Evolutionary conservation across 1,140 invertebrate genomes (phyloP).

Genomic region (Zaprionus kolodkinae): DNA sequence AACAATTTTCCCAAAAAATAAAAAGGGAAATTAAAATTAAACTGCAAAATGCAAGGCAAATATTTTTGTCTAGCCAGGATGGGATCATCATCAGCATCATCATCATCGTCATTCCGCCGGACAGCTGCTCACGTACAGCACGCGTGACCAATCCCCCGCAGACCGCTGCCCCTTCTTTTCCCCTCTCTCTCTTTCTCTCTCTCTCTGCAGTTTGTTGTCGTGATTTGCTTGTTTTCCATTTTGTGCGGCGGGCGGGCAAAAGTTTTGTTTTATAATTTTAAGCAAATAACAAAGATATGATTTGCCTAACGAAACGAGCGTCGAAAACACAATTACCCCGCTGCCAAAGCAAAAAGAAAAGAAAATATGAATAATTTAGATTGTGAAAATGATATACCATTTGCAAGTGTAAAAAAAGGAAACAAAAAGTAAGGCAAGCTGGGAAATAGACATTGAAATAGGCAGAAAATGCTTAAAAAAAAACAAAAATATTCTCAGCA

Average conservation of each 20-base stretch:
- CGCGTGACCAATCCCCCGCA: background rate
- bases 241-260: slow-evolving; percentile 45
- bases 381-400: background rate
- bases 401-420: background rate
- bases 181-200: background rate
- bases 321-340: background rate
- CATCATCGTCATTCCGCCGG: slow-evolving; percentile 30
- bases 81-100: background rate
- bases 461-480: background rate
- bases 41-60: slow-evolving; percentile 73
- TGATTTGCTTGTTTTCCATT: slow-evolving; percentile 78
- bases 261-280: slow-evolving; percentile 78
- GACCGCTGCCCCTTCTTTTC: too few species aligned
- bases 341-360: background rate
- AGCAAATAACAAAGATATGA: slow-evolving; percentile 60
- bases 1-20: slow-evolving; percentile 44
- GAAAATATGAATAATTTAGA: background rate
- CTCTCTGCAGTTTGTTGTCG: slow-evolving; percentile 29
- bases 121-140: slow-evolving; percentile 20
- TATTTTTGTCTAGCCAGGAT: slow-evolving; percentile 75
- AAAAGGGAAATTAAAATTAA: slow-evolving; percentile 62
- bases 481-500: too few species aligned
- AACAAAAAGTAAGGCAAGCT: background rate
- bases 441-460: background rate
- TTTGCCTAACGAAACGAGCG: background rate